A percentile compares a stretch with the other conserved stretches of the same genome.
Conservation (phyloP, 2,888 invertebrate species). For the Apeira syringaria region DNA sequence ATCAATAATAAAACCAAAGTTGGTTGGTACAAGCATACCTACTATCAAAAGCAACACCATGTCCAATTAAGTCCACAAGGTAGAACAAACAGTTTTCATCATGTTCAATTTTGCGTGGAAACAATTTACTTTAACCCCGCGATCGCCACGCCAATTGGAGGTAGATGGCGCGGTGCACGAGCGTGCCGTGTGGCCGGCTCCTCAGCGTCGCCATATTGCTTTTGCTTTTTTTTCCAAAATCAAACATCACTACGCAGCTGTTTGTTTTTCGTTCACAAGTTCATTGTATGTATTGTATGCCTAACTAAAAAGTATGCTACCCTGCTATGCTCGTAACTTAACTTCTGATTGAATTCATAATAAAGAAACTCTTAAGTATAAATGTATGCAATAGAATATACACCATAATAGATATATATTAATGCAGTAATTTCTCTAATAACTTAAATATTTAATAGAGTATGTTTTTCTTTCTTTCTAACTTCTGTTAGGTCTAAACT, state of each 20-base stretch:
- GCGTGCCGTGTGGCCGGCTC: constrained; percentile 72
- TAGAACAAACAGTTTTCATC: constrained; percentile 22
- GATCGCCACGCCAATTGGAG: constrained; percentile 72
- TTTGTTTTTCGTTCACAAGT: not conserved
- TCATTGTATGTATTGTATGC: too few species aligned
- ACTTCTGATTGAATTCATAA: too few species aligned
- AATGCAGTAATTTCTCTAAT: too few species aligned
- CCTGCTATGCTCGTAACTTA: too few species aligned
- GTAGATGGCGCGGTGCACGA: constrained; percentile 72
- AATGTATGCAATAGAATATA: too few species aligned
- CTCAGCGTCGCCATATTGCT: constrained; percentile 54
- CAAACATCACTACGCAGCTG: constrained; percentile 15
- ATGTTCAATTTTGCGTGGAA: constrained; percentile 22
- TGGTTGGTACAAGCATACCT: not conserved
- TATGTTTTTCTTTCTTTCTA: too few species aligned
- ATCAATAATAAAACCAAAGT: too few species aligned
- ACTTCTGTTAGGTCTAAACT: too few species aligned
- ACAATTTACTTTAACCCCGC: constrained; percentile 61
- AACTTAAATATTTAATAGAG: too few species aligned
- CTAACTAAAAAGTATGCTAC: too few species aligned
- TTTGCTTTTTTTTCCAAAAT: constrained; percentile 59
- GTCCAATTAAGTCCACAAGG: constrained; percentile 11
- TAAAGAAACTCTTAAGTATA: too few species aligned
- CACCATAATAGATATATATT: too few species aligned
- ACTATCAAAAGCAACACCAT: constrained; percentile 3